Base-by-base conservation (phyloP, 2,888 invertebrate genomes). In the Melieria crassipennis region DNA sequence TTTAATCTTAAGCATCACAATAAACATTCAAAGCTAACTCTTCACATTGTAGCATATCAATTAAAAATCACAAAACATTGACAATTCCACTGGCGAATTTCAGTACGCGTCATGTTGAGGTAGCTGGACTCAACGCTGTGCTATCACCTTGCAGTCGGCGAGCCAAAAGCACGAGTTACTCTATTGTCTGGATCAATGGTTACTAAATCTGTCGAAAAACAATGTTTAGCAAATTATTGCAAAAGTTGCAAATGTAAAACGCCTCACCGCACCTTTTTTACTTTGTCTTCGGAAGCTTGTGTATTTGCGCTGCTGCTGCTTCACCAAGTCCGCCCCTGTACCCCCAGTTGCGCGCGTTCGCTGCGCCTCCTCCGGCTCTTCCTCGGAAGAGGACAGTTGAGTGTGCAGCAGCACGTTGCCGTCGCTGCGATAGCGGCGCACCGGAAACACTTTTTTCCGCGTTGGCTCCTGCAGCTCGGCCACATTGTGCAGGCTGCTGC, bases 351-450 rank as follows among this genome's bases (percentile, higher is more conserved):
- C n/a, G n/a, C n/a, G n/a, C n/a, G n/a, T n/a, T n/a, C n/a, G n/a
- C n/a, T 46, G 57, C 6, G 7, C 48, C n/a, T 58, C 67, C n/a
- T n/a, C 42, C 2, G 30, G 30, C 13, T 74, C 71, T 10, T 75
- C 75, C 5, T 73, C 76, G 7, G 77, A 75, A 11, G 76, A 72
- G 5, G 71, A 72, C 16, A 70, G 67, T 48, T 73, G 73, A 56
- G 70, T 58, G 11, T 71, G 74, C 61, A 76, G 16, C 16, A 80
- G 62, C 42, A 79, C 73, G 72, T 78, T 79, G 3, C 76, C 79
- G 72, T 78, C 78, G 55, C 77, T 79, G 43, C 73, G 67, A 69
- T 76, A 46, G 10, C 78, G 76, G 43, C 79, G 76, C 47, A 77
- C 74, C 1, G 78, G 75, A 6, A 75, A 61, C 1, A 69, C n/a